Percentiles rank a stretch among this genome's conserved stretches.
Evolutionary conservation across 1,140 invertebrate genomes (phyloP).

Genomic region (Listronotus bonariensis): DNA sequence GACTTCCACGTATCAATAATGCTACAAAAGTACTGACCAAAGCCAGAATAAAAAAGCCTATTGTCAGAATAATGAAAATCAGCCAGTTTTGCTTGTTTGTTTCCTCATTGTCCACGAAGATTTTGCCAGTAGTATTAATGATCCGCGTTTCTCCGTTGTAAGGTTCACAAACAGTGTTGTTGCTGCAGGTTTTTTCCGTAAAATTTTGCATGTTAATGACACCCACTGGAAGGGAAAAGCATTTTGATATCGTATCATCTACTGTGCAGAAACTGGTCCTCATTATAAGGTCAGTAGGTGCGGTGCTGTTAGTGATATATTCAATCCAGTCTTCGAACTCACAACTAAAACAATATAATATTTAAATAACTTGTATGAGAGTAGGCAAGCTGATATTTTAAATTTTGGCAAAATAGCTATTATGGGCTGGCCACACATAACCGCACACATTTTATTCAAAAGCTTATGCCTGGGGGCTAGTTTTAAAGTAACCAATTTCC

Average conservation of each 20-base stretch:
- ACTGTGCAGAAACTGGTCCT: constrained; percentile 68
- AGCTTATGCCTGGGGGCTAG: too few relatives aligned
- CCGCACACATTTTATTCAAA: too few relatives aligned
- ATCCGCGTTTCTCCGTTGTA: constrained; percentile 55
- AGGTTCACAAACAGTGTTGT: constrained; percentile 57
- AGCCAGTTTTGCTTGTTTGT: constrained; percentile 33
- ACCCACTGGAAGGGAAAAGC: constrained; percentile 67
- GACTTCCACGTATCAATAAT: constrained; percentile 58
- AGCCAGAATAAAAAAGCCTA: constrained; percentile 58
- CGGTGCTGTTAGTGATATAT: constrained; percentile 55
- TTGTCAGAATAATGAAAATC: constrained; percentile 48
- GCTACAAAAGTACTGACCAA: constrained; percentile 59
- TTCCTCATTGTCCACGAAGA: constrained; percentile 41
- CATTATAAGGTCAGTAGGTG: constrained; percentile 57
- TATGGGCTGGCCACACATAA: too few relatives aligned
- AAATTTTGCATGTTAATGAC: constrained; percentile 68
- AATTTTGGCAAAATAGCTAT: too few relatives aligned
- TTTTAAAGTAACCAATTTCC: too few relatives aligned
- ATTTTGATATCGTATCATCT: constrained; percentile 62
- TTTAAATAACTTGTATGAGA: too few relatives aligned
- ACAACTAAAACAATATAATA: constrained; percentile 60
- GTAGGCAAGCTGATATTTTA: too few relatives aligned
- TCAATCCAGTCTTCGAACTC: constrained; percentile 63
- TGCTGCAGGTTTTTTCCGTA: constrained; percentile 63
- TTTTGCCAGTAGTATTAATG: constrained; percentile 54